These are phyloP conservation scores for Diploptera punctata DNA, from an alignment of 2,888 invertebrate genomes.

Conservation along the genomic window DNA sequence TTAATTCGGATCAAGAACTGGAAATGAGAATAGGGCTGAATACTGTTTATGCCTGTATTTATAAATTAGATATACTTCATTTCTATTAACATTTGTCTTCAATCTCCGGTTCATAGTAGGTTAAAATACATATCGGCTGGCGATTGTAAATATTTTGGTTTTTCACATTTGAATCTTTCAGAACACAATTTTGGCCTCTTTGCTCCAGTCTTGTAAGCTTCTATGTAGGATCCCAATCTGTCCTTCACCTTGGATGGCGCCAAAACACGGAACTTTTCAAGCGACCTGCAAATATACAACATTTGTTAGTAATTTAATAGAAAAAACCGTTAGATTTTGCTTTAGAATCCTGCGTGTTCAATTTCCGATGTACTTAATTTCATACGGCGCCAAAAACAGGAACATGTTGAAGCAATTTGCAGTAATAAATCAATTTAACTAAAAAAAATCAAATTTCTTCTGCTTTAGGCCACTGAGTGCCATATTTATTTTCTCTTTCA, in stretches of 20 bases:
- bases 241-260: slow-evolving; percentile 13
- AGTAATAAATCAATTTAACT: too few relatives aligned
- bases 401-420: too few relatives aligned
- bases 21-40: not conserved
- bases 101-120: not conserved
- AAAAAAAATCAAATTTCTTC: too few relatives aligned
- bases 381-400: too few relatives aligned
- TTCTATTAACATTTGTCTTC: not conserved
- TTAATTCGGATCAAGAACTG: not conserved
- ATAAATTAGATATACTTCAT: not conserved
- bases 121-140: slow-evolving; percentile 10
- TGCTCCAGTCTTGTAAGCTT: slow-evolving; percentile 30
- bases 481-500: not conserved
- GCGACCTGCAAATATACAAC: slow-evolving; percentile 17
- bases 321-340: too few relatives aligned
- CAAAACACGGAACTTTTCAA: slow-evolving; percentile 18
- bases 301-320: too few relatives aligned
- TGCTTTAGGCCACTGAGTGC: too few relatives aligned
- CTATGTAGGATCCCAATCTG: slow-evolving; percentile 23
- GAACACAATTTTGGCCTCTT: slow-evolving; percentile 9
- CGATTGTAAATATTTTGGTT: slow-evolving; percentile 11
- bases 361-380: too few relatives aligned
- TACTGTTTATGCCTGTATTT: not conserved
- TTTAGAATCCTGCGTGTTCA: too few relatives aligned
- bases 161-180: slow-evolving; percentile 25